Evolutionary conservation across 2,888 invertebrate species (phyloP).

Genomic region (Dascillus cervinus): DNA sequence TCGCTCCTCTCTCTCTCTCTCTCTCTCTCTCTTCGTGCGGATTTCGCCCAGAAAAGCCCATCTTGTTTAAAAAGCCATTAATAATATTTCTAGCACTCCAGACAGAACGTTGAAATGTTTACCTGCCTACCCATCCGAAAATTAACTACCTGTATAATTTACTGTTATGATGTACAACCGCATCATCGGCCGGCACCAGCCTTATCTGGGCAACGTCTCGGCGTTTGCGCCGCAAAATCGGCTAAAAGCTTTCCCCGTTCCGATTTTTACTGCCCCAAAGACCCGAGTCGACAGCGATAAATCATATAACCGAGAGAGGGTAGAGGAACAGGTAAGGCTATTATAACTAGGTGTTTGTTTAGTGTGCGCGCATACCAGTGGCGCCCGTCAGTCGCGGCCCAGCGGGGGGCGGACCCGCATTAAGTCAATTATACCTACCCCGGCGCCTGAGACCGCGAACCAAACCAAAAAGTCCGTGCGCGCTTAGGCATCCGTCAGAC

Average conservation of each 20-base stretch:
- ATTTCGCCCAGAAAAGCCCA: too few species aligned
- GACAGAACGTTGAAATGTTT: constrained; percentile 16
- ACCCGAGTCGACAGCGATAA: constrained; percentile 13
- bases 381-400: constrained; percentile 35
- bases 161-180: constrained; percentile 7
- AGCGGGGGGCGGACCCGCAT: constrained; percentile 27
- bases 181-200: too few species aligned
- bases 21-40: too few species aligned
- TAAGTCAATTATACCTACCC: constrained; percentile 24
- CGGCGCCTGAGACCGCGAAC: constrained; percentile 22
- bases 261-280: too few species aligned
- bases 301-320: constrained; percentile 20
- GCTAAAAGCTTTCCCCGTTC: too few species aligned
- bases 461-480: too few species aligned
- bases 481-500: too few species aligned
- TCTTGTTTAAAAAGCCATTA: constrained; percentile 16
- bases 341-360: constrained; percentile 32
- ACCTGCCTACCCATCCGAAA: constrained; percentile 12
- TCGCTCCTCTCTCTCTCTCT: too few species aligned
- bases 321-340: constrained; percentile 32
- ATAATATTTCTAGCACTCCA: constrained; percentile 13
- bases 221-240: too few species aligned
- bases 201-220: too few species aligned
- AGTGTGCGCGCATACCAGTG: constrained; percentile 32
- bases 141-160: constrained; percentile 17